A percentile compares a stretch with the other conserved stretches of the same genome.
phyloP scores from a whole-genome alignment of 2,888 invertebrate species.

The Enchytraeus crypticus region DNA sequence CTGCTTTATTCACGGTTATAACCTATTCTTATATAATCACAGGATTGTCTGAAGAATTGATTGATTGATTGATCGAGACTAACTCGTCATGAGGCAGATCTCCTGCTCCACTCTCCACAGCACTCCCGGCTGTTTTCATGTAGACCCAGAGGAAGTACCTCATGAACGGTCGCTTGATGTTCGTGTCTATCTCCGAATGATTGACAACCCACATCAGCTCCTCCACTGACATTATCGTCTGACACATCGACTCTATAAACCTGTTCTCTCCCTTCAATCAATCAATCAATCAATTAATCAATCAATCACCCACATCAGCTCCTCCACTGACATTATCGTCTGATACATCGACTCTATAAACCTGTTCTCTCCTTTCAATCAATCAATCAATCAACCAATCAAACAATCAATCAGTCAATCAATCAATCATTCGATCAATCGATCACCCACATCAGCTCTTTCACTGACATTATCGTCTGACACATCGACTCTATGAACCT shows the following conservation, averaged over 20 bases:
- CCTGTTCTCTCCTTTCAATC: conserved; percentile 37
- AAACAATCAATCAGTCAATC: too few species aligned
- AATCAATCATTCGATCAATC: too few species aligned
- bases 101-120: conserved; percentile 42
- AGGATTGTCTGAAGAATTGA: too few species aligned
- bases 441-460: conserved; percentile 34
- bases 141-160: conserved; percentile 46
- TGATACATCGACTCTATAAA: conserved; percentile 41
- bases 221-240: conserved; percentile 38
- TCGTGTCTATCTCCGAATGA: conserved; percentile 39
- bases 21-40: too few species aligned
- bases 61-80: too few species aligned
- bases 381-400: too few species aligned
- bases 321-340: conserved; percentile 35
- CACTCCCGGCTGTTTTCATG: conserved; percentile 37
- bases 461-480: conserved; percentile 35
- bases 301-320: conserved; percentile 33
- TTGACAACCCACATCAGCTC: conserved; percentile 45
- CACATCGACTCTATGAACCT: conserved; percentile 40
- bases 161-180: conserved; percentile 44
- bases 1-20: too few species aligned
- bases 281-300: too few species aligned
- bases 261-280: conserved; percentile 41
- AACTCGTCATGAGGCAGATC: conserved; percentile 46
- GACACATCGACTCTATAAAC: conserved; percentile 40